A percentile compares a stretch with the other conserved stretches of the same genome.
Conservation (phyloP, 2,113 vertebrate species). For the Taxidea taxus region DNA sequence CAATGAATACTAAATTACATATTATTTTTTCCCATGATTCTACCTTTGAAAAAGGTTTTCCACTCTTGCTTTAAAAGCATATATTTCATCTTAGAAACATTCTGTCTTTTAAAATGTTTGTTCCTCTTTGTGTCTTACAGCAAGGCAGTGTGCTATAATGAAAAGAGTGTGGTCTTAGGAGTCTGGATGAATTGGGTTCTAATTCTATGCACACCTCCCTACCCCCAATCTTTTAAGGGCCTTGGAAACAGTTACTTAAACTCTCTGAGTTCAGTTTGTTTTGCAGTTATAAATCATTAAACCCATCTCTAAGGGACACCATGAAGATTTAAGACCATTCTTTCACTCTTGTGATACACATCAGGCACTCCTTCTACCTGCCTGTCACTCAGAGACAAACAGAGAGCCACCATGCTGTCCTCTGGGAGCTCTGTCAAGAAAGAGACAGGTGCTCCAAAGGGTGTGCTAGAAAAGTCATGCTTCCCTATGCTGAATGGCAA, state of each 20-base stretch:
- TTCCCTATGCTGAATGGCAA: background rate
- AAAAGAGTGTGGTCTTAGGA: background rate
- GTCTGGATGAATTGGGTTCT: background rate
- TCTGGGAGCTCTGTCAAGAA: background rate
- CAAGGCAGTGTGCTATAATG: background rate
- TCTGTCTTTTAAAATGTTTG: background rate
- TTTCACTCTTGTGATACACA: background rate
- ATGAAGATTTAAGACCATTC: background rate
- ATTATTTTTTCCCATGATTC: background rate
- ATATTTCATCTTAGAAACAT: background rate
- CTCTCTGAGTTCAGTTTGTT: constrained; percentile 10
- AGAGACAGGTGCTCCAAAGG: background rate
- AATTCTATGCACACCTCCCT: background rate
- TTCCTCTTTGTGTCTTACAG: background rate
- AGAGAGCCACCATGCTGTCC: background rate
- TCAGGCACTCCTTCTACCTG: background rate
- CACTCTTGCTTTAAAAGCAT: background rate
- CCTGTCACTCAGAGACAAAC: background rate
- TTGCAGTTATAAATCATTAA: background rate
- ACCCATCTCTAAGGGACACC: background rate
- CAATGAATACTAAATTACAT: constrained; percentile 46
- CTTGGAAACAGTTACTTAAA: constrained; percentile 5
- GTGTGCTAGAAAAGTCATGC: background rate
- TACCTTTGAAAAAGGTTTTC: constrained; percentile 39
- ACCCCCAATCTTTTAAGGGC: background rate